Evolutionary conservation across 2,888 invertebrate genomes (phyloP), one percentile per base, ranked within the genome.

Genomic region (Ectobius pallidus): DNA sequence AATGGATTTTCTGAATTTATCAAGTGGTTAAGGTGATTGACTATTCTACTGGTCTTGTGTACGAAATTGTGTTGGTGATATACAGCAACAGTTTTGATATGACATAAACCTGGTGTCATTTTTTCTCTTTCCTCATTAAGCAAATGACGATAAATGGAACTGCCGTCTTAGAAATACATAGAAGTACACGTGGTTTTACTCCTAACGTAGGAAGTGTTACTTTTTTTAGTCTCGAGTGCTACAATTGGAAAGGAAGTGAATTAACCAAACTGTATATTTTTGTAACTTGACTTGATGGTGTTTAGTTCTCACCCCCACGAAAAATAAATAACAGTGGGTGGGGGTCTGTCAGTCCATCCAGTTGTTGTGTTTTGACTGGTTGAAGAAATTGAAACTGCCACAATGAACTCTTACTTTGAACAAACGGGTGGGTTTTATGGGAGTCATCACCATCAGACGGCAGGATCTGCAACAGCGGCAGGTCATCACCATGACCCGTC

Each of bases 391-490:
- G n/a, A n/a, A n/a, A n/a, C n/a, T n/a, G 34, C 81, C 77, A 90
- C 84, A 84, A 96, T 96, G 96, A 96, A 95, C 92, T 95, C 95
- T 83, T 96, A 96, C 85, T 96, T 96, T 85, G 96, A 96, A 88
- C 96, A 96, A 88, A 92, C 93, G 85, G 95, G 95, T 85, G 95
- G 95, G 85, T 96, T 96, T 88, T 96, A 96, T 87, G 95, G 95
- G 81, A 89, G 92, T 81, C 94, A 95, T 85, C 95, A 95, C 82
- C 92, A 94, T 86, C 92, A 95, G 86, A 88, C 88, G 84, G 85
- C 90, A 80, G 80, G 87, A 77, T 85, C 86, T 67, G 85, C 85
- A 58, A 85, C 85, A 49, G 86, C 89, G 75, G 88, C 87, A 77
- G 88, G 89, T 77, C 90, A 90, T 79, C 93, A 94, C 78, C 83